phyloP scores from a whole-genome alignment of 2,797 vertebrate species.

The Graptemys geographica region DNA sequence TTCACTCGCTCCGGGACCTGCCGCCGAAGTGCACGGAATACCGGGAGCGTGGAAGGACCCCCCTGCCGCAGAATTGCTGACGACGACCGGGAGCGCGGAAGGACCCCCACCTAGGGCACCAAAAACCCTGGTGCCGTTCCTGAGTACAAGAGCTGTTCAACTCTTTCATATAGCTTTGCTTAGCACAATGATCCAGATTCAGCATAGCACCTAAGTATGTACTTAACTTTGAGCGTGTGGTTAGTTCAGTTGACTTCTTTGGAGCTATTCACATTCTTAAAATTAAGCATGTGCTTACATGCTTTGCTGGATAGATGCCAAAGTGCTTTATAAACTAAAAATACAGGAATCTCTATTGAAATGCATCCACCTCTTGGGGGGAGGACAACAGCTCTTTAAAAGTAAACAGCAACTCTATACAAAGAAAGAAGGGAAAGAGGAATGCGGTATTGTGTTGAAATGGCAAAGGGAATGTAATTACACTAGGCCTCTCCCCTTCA shows the following conservation, averaged over 20 bases:
- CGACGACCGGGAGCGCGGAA: too few species aligned
- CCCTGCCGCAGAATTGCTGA: too few species aligned
- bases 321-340: neutral
- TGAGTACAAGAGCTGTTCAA: neutral
- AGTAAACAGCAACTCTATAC: neutral
- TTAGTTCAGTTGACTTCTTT: neutral
- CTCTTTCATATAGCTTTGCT: neutral
- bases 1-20: too few species aligned
- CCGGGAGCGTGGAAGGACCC: too few species aligned
- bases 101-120: too few species aligned
- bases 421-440: neutral
- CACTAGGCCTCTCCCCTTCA: neutral
- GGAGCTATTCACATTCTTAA: neutral
- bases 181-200: neutral
- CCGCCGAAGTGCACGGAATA: too few species aligned
- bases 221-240: neutral
- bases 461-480: fast-evolving
- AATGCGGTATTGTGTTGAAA: neutral
- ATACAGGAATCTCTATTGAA: neutral
- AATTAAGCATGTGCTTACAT: neutral
- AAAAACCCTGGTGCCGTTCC: too few species aligned
- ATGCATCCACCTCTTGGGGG: fast-evolving
- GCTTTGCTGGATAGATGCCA: neutral
- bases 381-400: neutral
- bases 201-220: neutral